Evolutionary conservation across 2,797 vertebrate species (phyloP).

Genomic region (Mormyrops attenuatus): DNA sequence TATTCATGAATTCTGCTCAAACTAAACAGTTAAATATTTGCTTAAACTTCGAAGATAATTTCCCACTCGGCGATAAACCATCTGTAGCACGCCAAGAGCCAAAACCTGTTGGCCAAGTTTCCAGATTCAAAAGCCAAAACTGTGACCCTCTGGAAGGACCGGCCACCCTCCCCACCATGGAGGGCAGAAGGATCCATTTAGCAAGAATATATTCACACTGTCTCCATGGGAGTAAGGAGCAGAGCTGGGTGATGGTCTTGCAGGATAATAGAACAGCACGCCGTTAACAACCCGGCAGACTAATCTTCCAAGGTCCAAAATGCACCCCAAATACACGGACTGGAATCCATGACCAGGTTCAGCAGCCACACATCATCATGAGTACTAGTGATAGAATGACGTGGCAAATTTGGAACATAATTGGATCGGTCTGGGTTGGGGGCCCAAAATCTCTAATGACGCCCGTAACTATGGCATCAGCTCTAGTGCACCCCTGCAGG

Average conservation of each 20-base stretch:
- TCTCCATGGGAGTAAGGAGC: constrained; percentile 16
- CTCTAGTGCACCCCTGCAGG: background rate
- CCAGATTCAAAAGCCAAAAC: constrained; percentile 27
- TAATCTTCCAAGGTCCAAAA: background rate
- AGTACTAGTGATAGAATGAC: background rate
- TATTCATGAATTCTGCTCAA: background rate
- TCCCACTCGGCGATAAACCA: background rate
- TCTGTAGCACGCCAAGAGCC: background rate
- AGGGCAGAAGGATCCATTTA: constrained; percentile 25
- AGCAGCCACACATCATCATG: background rate
- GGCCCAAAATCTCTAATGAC: background rate
- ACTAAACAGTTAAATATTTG: background rate
- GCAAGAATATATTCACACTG: constrained; percentile 39
- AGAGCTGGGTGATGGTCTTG: constrained; percentile 47
- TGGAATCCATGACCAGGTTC: background rate
- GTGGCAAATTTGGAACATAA: background rate
- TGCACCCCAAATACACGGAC: background rate
- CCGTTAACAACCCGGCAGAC: background rate
- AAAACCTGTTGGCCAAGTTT: constrained; percentile 29
- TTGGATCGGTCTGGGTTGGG: background rate
- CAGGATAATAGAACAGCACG: constrained; percentile 7
- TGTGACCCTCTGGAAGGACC: constrained; percentile 18
- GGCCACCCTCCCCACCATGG: background rate
- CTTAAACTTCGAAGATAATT: background rate
- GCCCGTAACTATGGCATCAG: background rate